Evolutionary conservation across 2,797 vertebrate genomes (phyloP), one percentile per base, ranked within the genome.

Genomic region (Danio choprae): DNA sequence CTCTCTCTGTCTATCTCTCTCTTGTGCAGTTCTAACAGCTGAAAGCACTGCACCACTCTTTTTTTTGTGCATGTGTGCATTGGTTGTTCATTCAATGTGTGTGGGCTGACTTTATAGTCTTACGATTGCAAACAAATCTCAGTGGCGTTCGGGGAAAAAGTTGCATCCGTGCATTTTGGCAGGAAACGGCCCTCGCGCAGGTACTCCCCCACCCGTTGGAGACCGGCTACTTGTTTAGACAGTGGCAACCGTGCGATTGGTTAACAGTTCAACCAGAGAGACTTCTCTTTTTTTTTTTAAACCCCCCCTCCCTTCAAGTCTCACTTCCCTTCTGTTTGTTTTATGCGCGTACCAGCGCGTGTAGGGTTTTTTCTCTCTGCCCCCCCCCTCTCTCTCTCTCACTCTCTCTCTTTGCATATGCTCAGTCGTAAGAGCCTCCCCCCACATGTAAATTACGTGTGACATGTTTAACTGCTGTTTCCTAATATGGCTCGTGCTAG

Each of bases 401-500:
- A 70, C 0, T 10, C 1, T 36, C 12, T 18, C 10, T 11, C 0
- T 20, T 80, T 80, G 56, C 68, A 80, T 82, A 82, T 80, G 84
- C 64, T 86, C 86, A 84, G 86, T 87, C 83, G 83, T 84, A 87
- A 88, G 86, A 93, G 91, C 89, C 90, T 91, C 93, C 91, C 88
- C 75, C 83, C 7, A 80, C 93, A 94, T 95, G 92, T 95, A 94
- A 95, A 96, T 95, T 91, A 93, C 89, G 90, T 92, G 92, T 94
- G 96, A 93, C 94, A 94, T 94, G 93, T 93, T 93, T 94, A 92
- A 92, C 93, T 86, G 91, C 89, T 83, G 87, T 92, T 93, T 89
- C 96, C 96, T 94, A 96, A 95, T 97, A 96, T 95, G 96, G 96
- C 77, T 87, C 89, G 93, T 88, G 88, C 92, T 89, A 93, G 92